A percentile compares a stretch with the other conserved stretches of the same genome.
Conservation (phyloP, 2,797 vertebrate genomes). For the Cryptoprocta ferox region DNA sequence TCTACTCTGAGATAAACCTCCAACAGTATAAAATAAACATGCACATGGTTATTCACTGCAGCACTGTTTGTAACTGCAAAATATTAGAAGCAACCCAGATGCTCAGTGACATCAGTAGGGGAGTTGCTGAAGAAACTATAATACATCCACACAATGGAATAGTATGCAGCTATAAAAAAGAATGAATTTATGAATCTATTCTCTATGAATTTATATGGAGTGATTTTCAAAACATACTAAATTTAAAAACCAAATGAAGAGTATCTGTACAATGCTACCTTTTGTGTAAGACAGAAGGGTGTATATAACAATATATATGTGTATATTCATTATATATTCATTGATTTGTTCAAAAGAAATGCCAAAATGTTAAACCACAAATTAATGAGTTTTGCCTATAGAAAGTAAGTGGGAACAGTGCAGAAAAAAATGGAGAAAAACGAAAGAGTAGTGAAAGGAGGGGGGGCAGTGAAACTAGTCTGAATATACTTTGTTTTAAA, state of each 20-base stretch:
- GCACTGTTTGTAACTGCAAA: neutral
- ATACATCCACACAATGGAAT: neutral
- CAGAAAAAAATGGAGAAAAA: neutral
- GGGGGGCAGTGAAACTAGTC: neutral
- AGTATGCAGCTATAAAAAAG: neutral
- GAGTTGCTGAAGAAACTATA: neutral
- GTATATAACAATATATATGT: neutral
- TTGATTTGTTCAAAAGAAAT: slow-evolving; percentile 12
- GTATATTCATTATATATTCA: neutral
- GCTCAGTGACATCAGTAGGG: neutral
- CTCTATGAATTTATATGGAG: neutral
- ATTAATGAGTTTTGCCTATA: neutral
- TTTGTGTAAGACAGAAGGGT: neutral
- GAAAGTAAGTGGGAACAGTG: neutral
- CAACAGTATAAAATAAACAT: slow-evolving; percentile 1
- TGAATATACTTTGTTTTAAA: neutral
- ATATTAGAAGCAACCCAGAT: neutral
- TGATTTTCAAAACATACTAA: neutral
- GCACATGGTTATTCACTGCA: neutral
- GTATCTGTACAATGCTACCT: neutral
- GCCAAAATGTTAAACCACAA: neutral
- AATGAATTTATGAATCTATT: neutral
- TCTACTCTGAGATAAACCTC: neutral
- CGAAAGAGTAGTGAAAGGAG: neutral
- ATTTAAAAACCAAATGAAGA: slow-evolving; percentile 44